These are phyloP conservation scores for Margarornis squamiger DNA, from an alignment of 2,797 vertebrate genomes.

Conservation along the genomic window DNA sequence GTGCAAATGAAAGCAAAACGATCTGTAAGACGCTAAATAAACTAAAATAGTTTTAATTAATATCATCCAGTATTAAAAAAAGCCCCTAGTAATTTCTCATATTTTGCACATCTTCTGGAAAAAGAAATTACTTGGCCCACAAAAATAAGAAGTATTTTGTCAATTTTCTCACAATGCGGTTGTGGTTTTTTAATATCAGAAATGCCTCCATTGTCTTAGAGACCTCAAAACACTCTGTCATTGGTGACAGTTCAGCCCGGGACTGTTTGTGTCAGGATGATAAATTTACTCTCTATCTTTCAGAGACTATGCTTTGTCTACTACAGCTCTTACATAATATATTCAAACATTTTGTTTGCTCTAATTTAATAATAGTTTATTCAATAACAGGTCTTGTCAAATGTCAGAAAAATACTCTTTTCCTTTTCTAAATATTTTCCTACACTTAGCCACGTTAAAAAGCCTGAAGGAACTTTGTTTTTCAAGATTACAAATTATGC, in stretches of 20 bases:
- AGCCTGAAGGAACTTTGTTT: background rate
- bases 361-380: background rate
- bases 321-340: background rate
- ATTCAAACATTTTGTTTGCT: background rate
- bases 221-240: background rate
- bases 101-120: background rate
- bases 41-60: background rate
- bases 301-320: background rate
- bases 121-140: background rate
- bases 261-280: background rate
- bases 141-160: background rate
- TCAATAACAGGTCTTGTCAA: background rate
- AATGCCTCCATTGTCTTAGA: background rate
- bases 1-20: background rate
- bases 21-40: background rate
- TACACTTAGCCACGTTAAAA: background rate
- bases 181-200: background rate
- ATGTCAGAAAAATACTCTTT: background rate
- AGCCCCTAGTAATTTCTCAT: background rate
- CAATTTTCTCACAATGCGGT: background rate
- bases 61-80: background rate
- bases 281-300: background rate
- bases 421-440: background rate
- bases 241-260: background rate
- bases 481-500: background rate